phyloP scores from a whole-genome alignment of 2,888 invertebrate genomes.

The Nomada lathburiana region DNA sequence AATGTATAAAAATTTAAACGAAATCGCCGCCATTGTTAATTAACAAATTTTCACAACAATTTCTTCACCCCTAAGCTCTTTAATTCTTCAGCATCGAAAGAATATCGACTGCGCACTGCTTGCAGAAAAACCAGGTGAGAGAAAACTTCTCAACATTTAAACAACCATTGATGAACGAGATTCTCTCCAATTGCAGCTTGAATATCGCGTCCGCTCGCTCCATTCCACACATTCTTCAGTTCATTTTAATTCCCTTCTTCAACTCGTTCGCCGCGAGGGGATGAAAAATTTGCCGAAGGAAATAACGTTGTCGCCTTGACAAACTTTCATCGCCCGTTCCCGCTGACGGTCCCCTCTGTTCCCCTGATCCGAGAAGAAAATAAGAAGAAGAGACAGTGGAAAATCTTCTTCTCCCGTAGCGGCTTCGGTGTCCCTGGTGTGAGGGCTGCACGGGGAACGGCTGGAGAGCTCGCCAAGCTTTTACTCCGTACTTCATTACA shows the following conservation, averaged over 20 bases:
- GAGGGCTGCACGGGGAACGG: slow-evolving; percentile 8
- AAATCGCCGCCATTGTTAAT: too few relatives aligned
- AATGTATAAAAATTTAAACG: too few relatives aligned
- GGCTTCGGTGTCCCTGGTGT: background rate
- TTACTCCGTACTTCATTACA: slow-evolving; percentile 74
- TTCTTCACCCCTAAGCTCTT: too few relatives aligned
- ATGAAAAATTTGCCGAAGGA: slow-evolving; percentile 17
- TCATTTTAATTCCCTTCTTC: slow-evolving; percentile 11
- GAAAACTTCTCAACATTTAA: too few relatives aligned
- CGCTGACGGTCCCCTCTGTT: background rate
- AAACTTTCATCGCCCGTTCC: slow-evolving; percentile 41
- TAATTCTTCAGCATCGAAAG: too few relatives aligned
- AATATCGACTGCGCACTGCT: too few relatives aligned
- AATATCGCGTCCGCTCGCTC: background rate
- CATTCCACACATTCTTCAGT: background rate
- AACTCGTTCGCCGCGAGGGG: background rate
- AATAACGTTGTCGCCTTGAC: slow-evolving; percentile 50
- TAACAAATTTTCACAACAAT: too few relatives aligned
- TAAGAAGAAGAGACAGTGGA: background rate
- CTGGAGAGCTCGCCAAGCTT: slow-evolving; percentile 52
- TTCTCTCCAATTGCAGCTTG: background rate
- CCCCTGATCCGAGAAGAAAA: slow-evolving; percentile 1
- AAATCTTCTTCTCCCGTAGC: background rate
- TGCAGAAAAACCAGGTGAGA: too few relatives aligned
- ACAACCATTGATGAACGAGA: background rate